Base-by-base conservation (phyloP, 1,140 invertebrate genomes). In the Drosophila novamexicana region DNA sequence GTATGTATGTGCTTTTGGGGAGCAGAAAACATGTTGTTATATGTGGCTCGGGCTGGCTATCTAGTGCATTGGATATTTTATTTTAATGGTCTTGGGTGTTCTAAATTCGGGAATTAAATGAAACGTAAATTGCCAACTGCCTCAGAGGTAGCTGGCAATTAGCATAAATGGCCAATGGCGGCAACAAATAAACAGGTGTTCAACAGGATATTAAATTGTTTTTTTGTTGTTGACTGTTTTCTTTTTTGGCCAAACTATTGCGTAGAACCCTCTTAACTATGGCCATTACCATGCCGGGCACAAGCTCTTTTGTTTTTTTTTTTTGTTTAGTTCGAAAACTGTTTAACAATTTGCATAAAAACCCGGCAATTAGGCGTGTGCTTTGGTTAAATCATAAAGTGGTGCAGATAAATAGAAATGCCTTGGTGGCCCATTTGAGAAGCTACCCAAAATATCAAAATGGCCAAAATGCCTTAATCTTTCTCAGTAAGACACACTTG, bases 51-150 rank as follows among this genome's bases (percentile, higher is more conserved):
- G 39, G 69, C 44, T 61, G 32, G 22, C 49, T 67, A 69, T 68
- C 58, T 76, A 66, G 64, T 75, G 65, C 37, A 56, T 54, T 62
- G 47, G 59, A 67, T 86, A 68, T 84, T 80, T 29, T 76, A 58
- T 59, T 88, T 89, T 88, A 67, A 88, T 88, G 80, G 81, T 77
- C 61, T 78, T 89, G 77, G 83, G 84, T 86, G 83, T 79, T 86
- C 83, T 70, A 82, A 83, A 83, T 78, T 75, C 75, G 66, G 42
- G 49, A 75, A 81, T 88, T 74, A 88, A 86, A 88, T 88, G 59
- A 59, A 77, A 83, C 79, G 76, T 86, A 82, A 77, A 81, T 71
- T 58, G 61, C 18, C 65, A 36, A 75, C 56, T 22, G 71, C 62
- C 34, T 45, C 49, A 70, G 67, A 68, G 62, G 67, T 67, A 39